Conservation (phyloP, 2,113 vertebrate species). For the Prolemur simus region DNA sequence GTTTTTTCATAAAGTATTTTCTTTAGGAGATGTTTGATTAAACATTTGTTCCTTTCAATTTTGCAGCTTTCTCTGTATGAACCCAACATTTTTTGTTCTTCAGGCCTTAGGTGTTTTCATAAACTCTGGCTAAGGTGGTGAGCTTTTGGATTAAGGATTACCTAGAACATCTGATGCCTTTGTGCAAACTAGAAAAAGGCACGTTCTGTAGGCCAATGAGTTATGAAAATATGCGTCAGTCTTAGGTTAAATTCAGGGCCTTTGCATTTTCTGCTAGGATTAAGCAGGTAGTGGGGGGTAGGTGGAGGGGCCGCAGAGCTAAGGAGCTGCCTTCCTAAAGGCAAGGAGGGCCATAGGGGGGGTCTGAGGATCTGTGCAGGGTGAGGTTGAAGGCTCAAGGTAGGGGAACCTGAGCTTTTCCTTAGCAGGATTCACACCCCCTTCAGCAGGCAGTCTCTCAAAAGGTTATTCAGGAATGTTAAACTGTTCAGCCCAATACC, state of each 20-base stretch:
- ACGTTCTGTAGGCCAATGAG: not conserved
- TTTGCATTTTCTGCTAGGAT: not conserved
- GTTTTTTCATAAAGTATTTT: not conserved
- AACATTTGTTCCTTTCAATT: not conserved
- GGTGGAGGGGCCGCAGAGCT: not conserved
- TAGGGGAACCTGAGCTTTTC: no score
- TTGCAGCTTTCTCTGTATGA: not conserved
- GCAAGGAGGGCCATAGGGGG: not conserved
- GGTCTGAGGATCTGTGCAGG: not conserved
- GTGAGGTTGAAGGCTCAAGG: not conserved
- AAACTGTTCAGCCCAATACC: not conserved
- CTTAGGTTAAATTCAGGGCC: not conserved
- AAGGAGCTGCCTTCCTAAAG: not conserved
- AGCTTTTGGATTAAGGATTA: not conserved
- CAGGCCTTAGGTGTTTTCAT: not conserved
- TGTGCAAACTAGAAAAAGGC: not conserved
- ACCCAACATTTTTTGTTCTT: not conserved
- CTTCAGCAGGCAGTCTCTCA: not conserved
- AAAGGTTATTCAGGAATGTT: not conserved
- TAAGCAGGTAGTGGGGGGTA: not conserved
- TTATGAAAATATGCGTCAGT: not conserved
- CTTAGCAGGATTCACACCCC: accelerated
- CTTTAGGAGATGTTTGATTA: not conserved
- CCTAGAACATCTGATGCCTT: not conserved
- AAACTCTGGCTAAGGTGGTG: not conserved